Evolutionary conservation across 2,888 invertebrate genomes (phyloP).

Genomic region (Leptogaster cylindrica): DNA sequence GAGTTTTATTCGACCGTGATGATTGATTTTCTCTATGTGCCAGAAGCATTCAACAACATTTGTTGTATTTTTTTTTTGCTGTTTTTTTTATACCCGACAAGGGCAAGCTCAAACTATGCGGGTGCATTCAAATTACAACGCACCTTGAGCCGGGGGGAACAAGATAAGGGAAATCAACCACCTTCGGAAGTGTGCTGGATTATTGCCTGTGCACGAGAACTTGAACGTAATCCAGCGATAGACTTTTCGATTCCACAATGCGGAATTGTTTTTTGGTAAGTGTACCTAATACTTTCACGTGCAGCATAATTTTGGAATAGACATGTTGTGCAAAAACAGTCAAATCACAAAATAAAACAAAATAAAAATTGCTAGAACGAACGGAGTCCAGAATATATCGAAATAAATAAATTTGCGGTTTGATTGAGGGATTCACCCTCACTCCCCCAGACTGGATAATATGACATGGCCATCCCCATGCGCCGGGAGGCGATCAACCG

Average conservation of each 20-base stretch:
- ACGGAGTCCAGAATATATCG: slow-evolving; percentile 11
- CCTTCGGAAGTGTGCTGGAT: no score
- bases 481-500: neutral
- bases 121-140: slow-evolving; percentile 23
- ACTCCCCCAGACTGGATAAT: neutral
- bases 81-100: neutral
- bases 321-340: neutral
- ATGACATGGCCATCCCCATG: neutral
- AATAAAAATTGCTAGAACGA: neutral
- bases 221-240: no score
- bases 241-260: no score
- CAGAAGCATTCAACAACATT: neutral
- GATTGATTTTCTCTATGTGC: slow-evolving; percentile 27
- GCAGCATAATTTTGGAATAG: no score
- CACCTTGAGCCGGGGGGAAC: slow-evolving; percentile 12
- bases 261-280: no score
- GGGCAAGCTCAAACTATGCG: slow-evolving; percentile 21
- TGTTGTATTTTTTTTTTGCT: neutral
- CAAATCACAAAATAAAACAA: neutral
- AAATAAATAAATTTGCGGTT: slow-evolving; percentile 40
- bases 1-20: slow-evolving; percentile 16
- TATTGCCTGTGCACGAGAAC: no score
- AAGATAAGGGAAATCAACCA: no score
- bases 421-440: slow-evolving; percentile 38
- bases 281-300: no score